These are phyloP conservation scores for Epiblema foenella DNA, from an alignment of 2,888 invertebrate species.

Conservation along the genomic window DNA sequence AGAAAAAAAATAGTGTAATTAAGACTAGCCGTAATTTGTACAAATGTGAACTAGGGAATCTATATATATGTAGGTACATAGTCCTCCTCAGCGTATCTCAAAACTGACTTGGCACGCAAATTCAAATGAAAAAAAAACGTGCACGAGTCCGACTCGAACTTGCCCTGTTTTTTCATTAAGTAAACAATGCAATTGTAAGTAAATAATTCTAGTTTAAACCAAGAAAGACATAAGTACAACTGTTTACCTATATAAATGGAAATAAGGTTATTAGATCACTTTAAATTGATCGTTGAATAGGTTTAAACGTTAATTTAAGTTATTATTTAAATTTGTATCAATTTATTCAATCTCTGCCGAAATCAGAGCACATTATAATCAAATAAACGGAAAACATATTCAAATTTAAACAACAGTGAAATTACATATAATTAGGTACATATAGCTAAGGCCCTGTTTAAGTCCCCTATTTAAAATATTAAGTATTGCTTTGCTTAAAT, in stretches of 20 bases:
- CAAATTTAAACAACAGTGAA: not conserved
- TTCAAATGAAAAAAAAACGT: too few relatives aligned
- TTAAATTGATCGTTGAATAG: conserved; percentile 12
- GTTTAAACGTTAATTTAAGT: conserved; percentile 20
- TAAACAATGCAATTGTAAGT: too few relatives aligned
- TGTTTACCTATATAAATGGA: not conserved
- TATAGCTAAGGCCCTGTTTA: not conserved
- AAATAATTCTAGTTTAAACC: not conserved
- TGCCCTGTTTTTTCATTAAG: too few relatives aligned
- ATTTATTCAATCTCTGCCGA: conserved; percentile 4
- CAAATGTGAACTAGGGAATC: too few relatives aligned
- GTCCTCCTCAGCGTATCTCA: too few relatives aligned
- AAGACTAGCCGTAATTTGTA: too few relatives aligned
- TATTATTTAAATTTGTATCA: conserved; percentile 7
- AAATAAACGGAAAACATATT: not conserved
- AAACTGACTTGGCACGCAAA: too few relatives aligned
- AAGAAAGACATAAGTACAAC: not conserved
- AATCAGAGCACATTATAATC: not conserved
- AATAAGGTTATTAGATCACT: conserved; percentile 17
- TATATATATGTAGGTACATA: too few relatives aligned
- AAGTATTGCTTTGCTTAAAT: not conserved
- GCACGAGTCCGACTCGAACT: too few relatives aligned
- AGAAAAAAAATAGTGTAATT: too few relatives aligned
- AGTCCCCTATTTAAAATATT: not conserved
- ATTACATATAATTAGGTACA: not conserved